Percentiles rank a stretch among this genome's conserved stretches.
Conservation (phyloP, 1,140 invertebrate species). For the Carposina sasakii region DNA sequence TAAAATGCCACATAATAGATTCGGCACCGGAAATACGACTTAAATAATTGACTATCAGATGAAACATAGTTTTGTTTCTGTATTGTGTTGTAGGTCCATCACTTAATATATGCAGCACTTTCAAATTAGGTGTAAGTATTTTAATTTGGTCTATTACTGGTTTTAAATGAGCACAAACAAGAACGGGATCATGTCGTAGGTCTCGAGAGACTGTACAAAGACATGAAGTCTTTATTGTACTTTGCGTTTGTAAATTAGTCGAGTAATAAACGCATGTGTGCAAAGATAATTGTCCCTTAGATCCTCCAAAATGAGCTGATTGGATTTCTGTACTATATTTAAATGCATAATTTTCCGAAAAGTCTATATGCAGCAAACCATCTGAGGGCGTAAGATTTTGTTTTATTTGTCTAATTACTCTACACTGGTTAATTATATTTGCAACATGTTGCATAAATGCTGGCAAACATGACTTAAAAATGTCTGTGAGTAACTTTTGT, state of each 20-base stretch:
- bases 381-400: slow-evolving; percentile 9
- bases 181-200: slow-evolving; percentile 5
- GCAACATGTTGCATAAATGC: slow-evolving; percentile 3
- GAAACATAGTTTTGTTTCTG: slow-evolving; percentile 21
- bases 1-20: slow-evolving; percentile 17
- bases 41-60: slow-evolving; percentile 14
- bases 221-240: not conserved
- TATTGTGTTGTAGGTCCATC: slow-evolving; percentile 22
- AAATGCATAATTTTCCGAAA: slow-evolving; percentile 23
- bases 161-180: slow-evolving; percentile 1
- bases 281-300: slow-evolving; percentile 18
- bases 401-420: slow-evolving; percentile 13
- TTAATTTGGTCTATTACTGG: not conserved
- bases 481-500: not conserved
- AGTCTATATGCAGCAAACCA: slow-evolving; percentile 20
- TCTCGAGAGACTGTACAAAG: not conserved
- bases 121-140: slow-evolving; percentile 10
- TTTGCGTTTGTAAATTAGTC: not conserved
- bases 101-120: slow-evolving; percentile 22
- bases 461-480: not conserved
- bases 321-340: slow-evolving; percentile 23
- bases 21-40: slow-evolving; percentile 5
- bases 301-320: slow-evolving; percentile 22
- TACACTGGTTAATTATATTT: slow-evolving; percentile 10
- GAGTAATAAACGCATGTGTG: slow-evolving; percentile 22